These are phyloP conservation scores for Drosophila dunni DNA, from an alignment of 1,140 invertebrate species.

Conservation along the genomic window DNA sequence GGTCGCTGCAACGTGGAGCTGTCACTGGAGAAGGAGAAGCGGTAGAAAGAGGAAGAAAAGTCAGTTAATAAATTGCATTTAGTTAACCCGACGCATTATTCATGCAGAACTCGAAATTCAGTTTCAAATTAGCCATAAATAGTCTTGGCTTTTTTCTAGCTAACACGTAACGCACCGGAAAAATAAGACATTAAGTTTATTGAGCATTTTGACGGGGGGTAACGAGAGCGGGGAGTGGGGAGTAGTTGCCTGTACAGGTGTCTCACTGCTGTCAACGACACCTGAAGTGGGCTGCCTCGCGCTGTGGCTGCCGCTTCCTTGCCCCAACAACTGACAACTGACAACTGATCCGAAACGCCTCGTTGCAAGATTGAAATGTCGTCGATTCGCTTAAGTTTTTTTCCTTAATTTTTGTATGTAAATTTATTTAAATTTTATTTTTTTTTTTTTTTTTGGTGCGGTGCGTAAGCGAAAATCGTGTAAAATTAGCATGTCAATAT, in stretches of 20 bases:
- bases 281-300: slow-evolving; percentile 27
- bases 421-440: slow-evolving; percentile 14
- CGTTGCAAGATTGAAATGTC: slow-evolving; percentile 4
- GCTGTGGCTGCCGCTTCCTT: slow-evolving; percentile 37
- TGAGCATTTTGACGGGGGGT: slow-evolving; percentile 58
- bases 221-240: not conserved
- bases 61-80: slow-evolving; percentile 61
- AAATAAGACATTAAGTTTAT: slow-evolving; percentile 78
- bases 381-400: slow-evolving; percentile 49
- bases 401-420: slow-evolving; percentile 35
- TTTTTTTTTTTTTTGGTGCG: slow-evolving; percentile 17
- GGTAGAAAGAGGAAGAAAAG: slow-evolving; percentile 45
- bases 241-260: not conserved
- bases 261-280: slow-evolving; percentile 37
- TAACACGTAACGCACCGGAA: slow-evolving; percentile 74
- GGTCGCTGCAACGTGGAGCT: slow-evolving; percentile 67
- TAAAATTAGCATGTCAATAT: slow-evolving; percentile 68
- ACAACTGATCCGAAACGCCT: slow-evolving; percentile 17
- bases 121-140: slow-evolving; percentile 39
- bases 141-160: not conserved
- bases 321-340: slow-evolving; percentile 17
- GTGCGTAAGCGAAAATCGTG: slow-evolving; percentile 51
- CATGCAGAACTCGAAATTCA: slow-evolving; percentile 68
- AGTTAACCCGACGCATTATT: slow-evolving; percentile 42
- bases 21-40: slow-evolving; percentile 55